phyloP scores from a whole-genome alignment of 2,113 vertebrate genomes.

The Prietella phreatophila region DNA sequence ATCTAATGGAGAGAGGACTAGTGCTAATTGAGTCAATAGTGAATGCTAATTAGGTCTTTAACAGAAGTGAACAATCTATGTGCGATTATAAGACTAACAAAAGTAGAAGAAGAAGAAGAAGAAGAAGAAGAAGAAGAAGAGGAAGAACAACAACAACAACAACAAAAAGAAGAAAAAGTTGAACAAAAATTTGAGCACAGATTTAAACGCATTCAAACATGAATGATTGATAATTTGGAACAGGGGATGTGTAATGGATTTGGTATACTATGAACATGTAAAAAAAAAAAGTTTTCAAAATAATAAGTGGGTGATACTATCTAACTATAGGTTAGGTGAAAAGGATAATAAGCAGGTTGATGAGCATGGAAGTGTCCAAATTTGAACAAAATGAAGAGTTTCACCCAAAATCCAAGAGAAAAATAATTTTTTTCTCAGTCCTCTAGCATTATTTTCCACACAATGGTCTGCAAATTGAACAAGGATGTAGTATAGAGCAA shows the following conservation, averaged over 20 bases:
- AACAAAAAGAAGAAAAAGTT: background rate
- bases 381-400: background rate
- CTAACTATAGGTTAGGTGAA: background rate
- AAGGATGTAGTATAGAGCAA: background rate
- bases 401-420: background rate
- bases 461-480: background rate
- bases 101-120: background rate
- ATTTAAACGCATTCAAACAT: background rate
- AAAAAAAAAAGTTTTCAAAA: background rate
- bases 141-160: background rate
- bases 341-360: conserved; percentile 1
- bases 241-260: background rate
- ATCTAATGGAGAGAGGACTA: background rate
- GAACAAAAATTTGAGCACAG: background rate
- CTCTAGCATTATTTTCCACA: background rate
- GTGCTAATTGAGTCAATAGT: background rate
- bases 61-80: background rate
- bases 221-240: background rate
- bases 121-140: background rate
- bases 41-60: conserved; percentile 6
- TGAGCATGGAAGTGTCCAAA: background rate
- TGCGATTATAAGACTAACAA: background rate
- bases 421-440: background rate
- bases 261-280: background rate
- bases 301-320: background rate